phyloP scores from a whole-genome alignment of 2,113 vertebrate genomes.

The Etheostoma cragini region DNA sequence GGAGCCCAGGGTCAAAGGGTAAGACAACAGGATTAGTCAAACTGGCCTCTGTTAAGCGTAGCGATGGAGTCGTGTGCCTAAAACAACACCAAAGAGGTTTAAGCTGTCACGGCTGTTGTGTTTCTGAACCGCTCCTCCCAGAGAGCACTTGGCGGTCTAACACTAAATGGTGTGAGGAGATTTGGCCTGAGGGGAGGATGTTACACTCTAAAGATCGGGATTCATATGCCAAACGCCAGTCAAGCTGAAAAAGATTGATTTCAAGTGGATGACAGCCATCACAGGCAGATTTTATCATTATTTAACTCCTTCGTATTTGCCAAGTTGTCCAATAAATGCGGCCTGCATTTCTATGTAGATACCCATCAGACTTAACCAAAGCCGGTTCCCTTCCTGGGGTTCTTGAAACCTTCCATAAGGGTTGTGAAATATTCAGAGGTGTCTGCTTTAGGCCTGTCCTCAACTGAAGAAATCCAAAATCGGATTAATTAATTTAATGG shows the following conservation, averaged over 20 bases:
- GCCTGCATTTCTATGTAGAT: too few relatives aligned
- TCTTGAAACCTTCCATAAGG: background rate
- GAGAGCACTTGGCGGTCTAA: background rate
- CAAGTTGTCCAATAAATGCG: background rate
- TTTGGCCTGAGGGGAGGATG: slow-evolving; percentile 3
- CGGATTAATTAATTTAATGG: too few relatives aligned
- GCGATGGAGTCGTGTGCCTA: slow-evolving; percentile 2
- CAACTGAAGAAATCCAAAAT: too few relatives aligned
- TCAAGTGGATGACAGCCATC: background rate
- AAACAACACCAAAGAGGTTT: slow-evolving; percentile 6
- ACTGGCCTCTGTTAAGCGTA: background rate
- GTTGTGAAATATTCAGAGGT: too few relatives aligned
- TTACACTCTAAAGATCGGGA: background rate
- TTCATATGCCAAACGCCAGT: background rate
- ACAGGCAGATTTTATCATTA: background rate
- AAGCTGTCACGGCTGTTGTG: background rate
- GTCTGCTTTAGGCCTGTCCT: too few relatives aligned
- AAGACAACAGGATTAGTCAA: slow-evolving; percentile 73
- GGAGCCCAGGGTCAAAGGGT: slow-evolving; percentile 90
- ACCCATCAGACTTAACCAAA: background rate
- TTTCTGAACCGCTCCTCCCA: background rate
- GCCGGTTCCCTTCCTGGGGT: background rate
- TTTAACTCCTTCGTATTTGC: background rate
- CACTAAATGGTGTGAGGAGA: background rate
- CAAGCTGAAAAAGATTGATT: slow-evolving; percentile 19